phyloP scores from a whole-genome alignment of 1,140 invertebrate genomes.

The Acromyrmex charruanus region DNA sequence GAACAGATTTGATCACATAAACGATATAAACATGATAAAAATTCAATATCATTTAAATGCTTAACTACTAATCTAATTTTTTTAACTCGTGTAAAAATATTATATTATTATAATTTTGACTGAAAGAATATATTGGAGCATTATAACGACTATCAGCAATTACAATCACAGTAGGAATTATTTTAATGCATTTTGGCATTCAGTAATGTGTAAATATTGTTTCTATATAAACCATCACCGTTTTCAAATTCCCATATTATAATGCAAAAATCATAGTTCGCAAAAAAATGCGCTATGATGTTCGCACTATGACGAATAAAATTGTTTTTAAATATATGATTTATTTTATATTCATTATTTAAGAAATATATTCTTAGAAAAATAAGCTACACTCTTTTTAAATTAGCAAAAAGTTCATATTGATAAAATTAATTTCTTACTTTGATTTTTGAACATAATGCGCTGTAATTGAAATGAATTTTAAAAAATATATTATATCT shows the following conservation, averaged over 20 bases:
- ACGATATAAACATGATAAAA: constrained; percentile 21
- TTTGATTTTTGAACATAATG: constrained; percentile 8
- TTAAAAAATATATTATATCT: not conserved
- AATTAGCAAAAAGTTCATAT: not conserved
- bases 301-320: constrained; percentile 63
- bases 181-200: constrained; percentile 43
- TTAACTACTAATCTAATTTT: constrained; percentile 41
- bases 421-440: not conserved
- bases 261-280: constrained; percentile 72
- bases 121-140: constrained; percentile 46
- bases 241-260: constrained; percentile 54
- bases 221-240: constrained; percentile 61
- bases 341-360: constrained; percentile 31
- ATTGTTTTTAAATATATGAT: constrained; percentile 1
- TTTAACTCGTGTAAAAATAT: constrained; percentile 47
- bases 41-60: constrained; percentile 35
- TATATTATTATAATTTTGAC: constrained; percentile 42
- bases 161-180: constrained; percentile 68
- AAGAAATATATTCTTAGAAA: not conserved
- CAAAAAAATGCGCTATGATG: constrained; percentile 51
- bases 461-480: not conserved
- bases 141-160: constrained; percentile 51
- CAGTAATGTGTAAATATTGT: constrained; percentile 25
- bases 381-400: not conserved
- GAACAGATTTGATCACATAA: constrained; percentile 36